A percentile compares a stretch with the other conserved stretches of the same genome.
These are phyloP conservation scores for Hafferia zeledoni DNA, from an alignment of 2,797 vertebrate species.

Conservation along the genomic window DNA sequence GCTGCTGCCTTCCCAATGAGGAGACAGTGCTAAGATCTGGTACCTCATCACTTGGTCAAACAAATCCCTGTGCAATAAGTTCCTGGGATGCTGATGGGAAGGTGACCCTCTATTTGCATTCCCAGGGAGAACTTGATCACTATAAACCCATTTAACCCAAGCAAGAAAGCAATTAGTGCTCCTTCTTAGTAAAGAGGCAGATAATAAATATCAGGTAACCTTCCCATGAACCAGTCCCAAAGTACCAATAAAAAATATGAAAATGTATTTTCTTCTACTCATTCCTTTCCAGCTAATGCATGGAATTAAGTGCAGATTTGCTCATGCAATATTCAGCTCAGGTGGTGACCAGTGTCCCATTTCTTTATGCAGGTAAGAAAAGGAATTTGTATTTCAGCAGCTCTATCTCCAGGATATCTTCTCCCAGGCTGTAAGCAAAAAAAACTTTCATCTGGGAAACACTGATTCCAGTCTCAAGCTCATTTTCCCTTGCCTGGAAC, in stretches of 20 bases:
- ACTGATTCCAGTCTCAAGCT: background rate
- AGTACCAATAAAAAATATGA: background rate
- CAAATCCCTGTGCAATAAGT: background rate
- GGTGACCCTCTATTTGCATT: background rate
- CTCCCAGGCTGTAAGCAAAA: background rate
- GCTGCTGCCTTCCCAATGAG: background rate
- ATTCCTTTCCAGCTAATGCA: background rate
- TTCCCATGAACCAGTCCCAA: background rate
- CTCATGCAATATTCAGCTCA: background rate
- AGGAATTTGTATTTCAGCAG: background rate
- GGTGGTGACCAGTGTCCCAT: fast-evolving
- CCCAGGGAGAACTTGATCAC: background rate
- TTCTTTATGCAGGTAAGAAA: background rate
- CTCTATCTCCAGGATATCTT: background rate
- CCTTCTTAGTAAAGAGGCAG: background rate
- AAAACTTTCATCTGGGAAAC: background rate
- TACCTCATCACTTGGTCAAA: background rate
- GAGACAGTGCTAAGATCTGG: fast-evolving
- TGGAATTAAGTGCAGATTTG: background rate
- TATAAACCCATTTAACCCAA: background rate
- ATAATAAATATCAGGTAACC: background rate
- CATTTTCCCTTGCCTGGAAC: background rate
- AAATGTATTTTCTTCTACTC: background rate
- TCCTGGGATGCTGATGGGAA: background rate
- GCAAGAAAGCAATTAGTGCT: background rate